A percentile compares a stretch with the other conserved stretches of the same genome.
Conservation (phyloP, 2,888 invertebrate genomes). For the Tipula lateralis region DNA sequence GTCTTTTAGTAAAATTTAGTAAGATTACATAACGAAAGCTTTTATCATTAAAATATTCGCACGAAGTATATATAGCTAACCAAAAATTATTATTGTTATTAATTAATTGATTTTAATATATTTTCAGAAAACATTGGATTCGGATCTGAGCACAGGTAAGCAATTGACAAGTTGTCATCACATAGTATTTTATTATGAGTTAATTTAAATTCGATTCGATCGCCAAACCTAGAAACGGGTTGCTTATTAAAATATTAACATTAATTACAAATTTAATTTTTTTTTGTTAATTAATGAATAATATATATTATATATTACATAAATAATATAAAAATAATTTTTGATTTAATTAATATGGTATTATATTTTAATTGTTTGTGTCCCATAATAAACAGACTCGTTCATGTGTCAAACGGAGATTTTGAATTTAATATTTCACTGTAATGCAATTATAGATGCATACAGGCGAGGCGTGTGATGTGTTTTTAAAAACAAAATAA, state of each 20-base stretch:
- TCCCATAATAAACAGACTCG: neutral
- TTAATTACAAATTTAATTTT: neutral
- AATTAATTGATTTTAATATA: neutral
- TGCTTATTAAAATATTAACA: neutral
- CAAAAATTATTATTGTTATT: too few species aligned
- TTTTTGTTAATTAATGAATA: neutral
- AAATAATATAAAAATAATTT: neutral
- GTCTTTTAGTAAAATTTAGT: too few species aligned
- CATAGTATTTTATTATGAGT: neutral
- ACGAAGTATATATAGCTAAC: too few species aligned
- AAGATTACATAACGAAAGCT: too few species aligned
- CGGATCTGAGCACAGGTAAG: neutral
- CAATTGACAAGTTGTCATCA: neutral
- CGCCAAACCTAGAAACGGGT: neutral
- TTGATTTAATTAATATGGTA: neutral
- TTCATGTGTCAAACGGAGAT: neutral
- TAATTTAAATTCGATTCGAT: neutral
- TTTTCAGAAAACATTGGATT: neutral
- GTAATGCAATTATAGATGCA: neutral
- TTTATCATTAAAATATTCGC: too few species aligned
- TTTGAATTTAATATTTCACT: neutral
- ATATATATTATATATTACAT: neutral
- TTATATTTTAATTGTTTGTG: neutral
- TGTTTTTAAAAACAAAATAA: too few species aligned
- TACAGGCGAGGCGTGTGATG: neutral